Evolutionary conservation across 2,888 invertebrate genomes (phyloP), one percentile per base, ranked within the genome.

Genomic region (Drosophila kuntzei): DNA sequence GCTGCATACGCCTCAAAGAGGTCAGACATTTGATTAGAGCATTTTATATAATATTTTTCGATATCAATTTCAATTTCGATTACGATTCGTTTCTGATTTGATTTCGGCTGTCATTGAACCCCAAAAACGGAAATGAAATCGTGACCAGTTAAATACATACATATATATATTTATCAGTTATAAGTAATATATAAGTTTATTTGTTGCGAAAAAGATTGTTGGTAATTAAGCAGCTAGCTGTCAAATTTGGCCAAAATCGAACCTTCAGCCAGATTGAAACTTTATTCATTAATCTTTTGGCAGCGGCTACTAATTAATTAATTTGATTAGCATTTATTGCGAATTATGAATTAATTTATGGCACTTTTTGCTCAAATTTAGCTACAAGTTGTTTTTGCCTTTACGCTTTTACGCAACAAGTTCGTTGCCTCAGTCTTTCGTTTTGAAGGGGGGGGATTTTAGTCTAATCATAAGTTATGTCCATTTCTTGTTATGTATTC

Each of bases 271-370:
- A 22, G 14, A 22, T 36, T 14, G 53, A 43, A 51, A 27, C 36
- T 37, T 46, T 5, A 44, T 39, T 62, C 69, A 84, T 83, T 84
- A 85, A 87, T 84, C 85, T 71, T 60, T 39, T 50, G 44, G n/a
- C 53, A 46, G 62, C 20, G 59, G 50, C 73, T 80, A 80, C 78
- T 65, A 72, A 75, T 77, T 88, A 86, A 86, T 86, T 88, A 88
- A 88, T 85, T 85, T 83, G 76, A 88, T 83, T 86, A 83, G 74
- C 82, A 79, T 87, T 75, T 57, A 76, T 57, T 66, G 84, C 77
- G 78, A 86, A 85, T 88, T 86, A 80, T 76, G 80, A 78, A 78
- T 82, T 78, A 88, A 86, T 80, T 85, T 88, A 86, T 75, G 72
- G 79, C 64, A 37, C 18, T 54, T 39, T 43, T 55, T 14, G 36